These are phyloP conservation scores for Calidris pygmaea DNA, from an alignment of 2,113 vertebrate species.

Conservation along the genomic window DNA sequence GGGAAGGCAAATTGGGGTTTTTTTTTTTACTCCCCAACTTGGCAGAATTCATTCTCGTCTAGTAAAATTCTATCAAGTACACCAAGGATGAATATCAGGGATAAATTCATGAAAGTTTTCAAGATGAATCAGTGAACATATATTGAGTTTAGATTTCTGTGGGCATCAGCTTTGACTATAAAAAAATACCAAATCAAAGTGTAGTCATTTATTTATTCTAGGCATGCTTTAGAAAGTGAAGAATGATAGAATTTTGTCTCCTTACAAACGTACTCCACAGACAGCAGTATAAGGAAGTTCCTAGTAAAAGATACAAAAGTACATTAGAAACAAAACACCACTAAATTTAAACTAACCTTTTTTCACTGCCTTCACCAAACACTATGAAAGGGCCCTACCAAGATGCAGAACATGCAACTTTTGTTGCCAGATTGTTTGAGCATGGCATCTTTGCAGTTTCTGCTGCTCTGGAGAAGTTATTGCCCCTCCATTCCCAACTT, in stretches of 20 bases:
- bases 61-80: neutral
- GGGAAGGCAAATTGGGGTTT: neutral
- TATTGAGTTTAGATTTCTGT: neutral
- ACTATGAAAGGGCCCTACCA: neutral
- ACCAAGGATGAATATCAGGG: neutral
- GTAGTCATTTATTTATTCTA: neutral
- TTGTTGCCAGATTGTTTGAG: neutral
- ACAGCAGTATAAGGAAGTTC: neutral
- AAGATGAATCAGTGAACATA: neutral
- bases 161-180: neutral
- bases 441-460: neutral
- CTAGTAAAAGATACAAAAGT: neutral
- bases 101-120: neutral
- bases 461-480: neutral
- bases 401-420: neutral
- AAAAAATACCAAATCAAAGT: neutral
- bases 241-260: neutral
- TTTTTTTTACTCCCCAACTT: neutral
- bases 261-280: neutral
- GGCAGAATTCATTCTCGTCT: neutral
- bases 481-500: neutral
- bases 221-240: neutral
- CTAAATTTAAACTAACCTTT: neutral
- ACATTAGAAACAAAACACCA: neutral
- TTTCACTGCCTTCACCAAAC: neutral